Evolutionary conservation across 2,113 vertebrate species (phyloP).

Genomic region (Bos taurus): DNA sequence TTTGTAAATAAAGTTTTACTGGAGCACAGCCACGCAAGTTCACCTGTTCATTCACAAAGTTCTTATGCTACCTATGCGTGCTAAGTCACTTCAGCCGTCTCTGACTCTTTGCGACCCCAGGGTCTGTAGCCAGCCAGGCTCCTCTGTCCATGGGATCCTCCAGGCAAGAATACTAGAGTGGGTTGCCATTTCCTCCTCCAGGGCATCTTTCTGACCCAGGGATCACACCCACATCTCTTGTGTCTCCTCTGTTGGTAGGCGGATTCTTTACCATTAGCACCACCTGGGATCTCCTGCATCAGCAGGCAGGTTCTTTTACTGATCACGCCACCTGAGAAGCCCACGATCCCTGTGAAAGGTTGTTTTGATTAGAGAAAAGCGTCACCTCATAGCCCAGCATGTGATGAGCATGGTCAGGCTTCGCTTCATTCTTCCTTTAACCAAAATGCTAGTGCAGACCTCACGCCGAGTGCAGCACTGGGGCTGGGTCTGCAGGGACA

Average conservation of each 20-base stretch:
- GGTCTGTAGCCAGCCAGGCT: not conserved
- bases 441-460: accelerated
- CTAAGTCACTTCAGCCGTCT: not conserved
- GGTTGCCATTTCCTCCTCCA: not conserved
- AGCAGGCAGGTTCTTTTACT: not conserved
- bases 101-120: accelerated
- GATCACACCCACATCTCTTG: too few species aligned
- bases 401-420: not conserved
- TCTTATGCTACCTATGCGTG: not conserved
- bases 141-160: not conserved
- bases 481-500: accelerated
- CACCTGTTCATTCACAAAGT: accelerated
- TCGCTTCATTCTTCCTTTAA: not conserved
- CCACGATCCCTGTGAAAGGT: accelerated
- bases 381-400: not conserved
- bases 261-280: too few species aligned
- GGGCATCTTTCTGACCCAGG: not conserved
- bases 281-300: not conserved
- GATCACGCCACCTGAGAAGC: not conserved
- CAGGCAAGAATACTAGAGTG: not conserved
- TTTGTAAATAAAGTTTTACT: not conserved
- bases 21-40: accelerated
- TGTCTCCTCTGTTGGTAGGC: not conserved
- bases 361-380: not conserved
- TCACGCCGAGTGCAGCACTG: accelerated